Base-by-base conservation (phyloP, 1,140 invertebrate genomes). In the Rhizoglyphus robini region DNA sequence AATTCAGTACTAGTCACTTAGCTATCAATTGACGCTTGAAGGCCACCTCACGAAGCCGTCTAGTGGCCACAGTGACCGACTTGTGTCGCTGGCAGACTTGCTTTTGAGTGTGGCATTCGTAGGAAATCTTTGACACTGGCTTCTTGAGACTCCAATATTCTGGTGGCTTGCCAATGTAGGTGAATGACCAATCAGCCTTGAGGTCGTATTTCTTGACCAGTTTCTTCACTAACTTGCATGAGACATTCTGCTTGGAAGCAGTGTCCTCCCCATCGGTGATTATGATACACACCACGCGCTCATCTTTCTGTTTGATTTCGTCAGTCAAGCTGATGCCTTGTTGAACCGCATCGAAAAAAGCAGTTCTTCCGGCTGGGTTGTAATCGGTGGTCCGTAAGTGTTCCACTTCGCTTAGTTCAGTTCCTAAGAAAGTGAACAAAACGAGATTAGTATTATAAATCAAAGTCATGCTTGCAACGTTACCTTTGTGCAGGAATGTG, bases 221-320 rank as follows among this genome's bases (percentile, higher is more conserved):
- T 38, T 51, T 48, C 27, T 48, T 8, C 15, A 64, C 29, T 29
- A 25, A n/a, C 13, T 64, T 48, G n/a, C 46, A 48, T 3, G 63
- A 48, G 4, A 23, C 4, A 31, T 47, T 64, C 18, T 49, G 27
- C 36, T 27, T 13, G 1, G 63, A 64, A 23, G 41, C 41, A 20
- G 20, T 64, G 15, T 64, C 63, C 38, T 64, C 46, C 15, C 63
- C 63, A 38, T 64, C 63, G 2, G 63, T 64, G 2, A 64, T 54
- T 4, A 64, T 64, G 4, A 64, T 48, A n/a, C 63, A 64, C 2
- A 64, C 46, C 4, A 64, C 46, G 34, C 47, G 32, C 32, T 64
- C 63, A 38, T 64, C 20, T 15, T 48, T 13, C 11, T 51, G 15
- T 13, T 23, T 48, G 4, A 48, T 30, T 31, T 64, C 63, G 32